A percentile compares a stretch with the other conserved stretches of the same genome.
phyloP scores from a whole-genome alignment of 2,113 vertebrate species.

The Narcine bancroftii region DNA sequence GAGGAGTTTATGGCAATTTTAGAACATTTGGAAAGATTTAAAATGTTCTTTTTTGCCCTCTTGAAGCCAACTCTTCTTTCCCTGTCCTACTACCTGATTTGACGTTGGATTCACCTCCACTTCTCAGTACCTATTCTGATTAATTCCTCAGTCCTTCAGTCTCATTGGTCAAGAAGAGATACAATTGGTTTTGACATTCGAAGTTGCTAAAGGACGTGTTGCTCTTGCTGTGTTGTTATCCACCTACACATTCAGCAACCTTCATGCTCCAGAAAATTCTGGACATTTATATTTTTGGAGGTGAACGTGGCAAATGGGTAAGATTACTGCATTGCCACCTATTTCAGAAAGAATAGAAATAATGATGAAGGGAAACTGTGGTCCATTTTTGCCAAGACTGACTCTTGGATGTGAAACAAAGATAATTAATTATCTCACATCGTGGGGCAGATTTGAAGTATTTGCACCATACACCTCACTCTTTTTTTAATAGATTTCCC shows the following conservation, averaged over 20 bases:
- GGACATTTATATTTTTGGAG: not conserved
- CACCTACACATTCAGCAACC: too few species aligned
- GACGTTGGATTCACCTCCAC: too few species aligned
- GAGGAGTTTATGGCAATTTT: too few species aligned
- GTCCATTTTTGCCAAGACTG: not conserved
- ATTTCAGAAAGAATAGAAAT: not conserved
- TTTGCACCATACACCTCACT: not conserved
- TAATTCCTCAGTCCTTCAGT: too few species aligned
- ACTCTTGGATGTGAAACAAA: not conserved
- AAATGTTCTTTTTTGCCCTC: too few species aligned
- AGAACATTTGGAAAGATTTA: too few species aligned
- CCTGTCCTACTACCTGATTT: too few species aligned
- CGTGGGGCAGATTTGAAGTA: not conserved
- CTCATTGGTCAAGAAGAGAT: not conserved
- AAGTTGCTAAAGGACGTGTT: too few species aligned
- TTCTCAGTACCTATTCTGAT: too few species aligned
- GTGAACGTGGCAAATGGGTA: not conserved
- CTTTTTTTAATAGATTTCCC: not conserved
- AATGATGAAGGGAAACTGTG: not conserved
- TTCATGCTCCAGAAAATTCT: not conserved
- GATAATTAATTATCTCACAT: not conserved
- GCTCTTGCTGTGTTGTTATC: too few species aligned
- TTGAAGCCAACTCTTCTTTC: too few species aligned
- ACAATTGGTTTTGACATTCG: not conserved
- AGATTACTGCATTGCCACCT: not conserved